Conservation (phyloP, 37 sponge, comb jelly and placozoan genomes). For the Axinella damicornis region DNA sequence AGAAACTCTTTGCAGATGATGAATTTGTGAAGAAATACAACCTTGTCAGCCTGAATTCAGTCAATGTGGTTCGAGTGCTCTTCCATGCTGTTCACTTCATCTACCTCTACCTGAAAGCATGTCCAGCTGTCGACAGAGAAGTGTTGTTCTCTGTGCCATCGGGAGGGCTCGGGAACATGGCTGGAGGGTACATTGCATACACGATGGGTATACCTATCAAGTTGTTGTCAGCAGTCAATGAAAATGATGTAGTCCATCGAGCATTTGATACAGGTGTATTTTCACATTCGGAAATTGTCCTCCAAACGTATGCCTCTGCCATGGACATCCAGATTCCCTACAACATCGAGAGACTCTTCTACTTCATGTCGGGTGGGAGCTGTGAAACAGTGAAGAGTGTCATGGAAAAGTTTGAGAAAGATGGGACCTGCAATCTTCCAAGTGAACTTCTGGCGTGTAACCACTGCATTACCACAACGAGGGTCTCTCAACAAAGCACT, state of each 20-base stretch:
- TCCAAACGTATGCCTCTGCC: conserved; percentile 56
- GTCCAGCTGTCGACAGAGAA: conserved; percentile 32
- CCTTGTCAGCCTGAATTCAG: conserved; percentile 59
- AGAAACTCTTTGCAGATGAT: conserved; percentile 38
- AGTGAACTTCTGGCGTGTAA: neutral
- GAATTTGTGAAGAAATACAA: conserved; percentile 48
- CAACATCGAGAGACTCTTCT: conserved; percentile 81
- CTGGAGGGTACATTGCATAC: conserved; percentile 46
- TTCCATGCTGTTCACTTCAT: conserved; percentile 61
- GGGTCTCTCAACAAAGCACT: conserved; percentile 22
- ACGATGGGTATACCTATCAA: conserved; percentile 68
- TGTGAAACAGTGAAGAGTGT: conserved; percentile 1
- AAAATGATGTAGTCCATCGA: conserved; percentile 64
- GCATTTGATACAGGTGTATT: conserved; percentile 16
- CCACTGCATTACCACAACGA: conserved; percentile 4
- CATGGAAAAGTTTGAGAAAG: conserved; percentile 39
- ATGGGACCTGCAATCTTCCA: neutral
- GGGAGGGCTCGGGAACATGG: conserved; percentile 65
- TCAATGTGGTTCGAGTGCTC: conserved; percentile 72
- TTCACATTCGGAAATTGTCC: neutral
- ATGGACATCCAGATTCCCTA: conserved; percentile 70
- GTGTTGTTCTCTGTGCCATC: conserved; percentile 69
- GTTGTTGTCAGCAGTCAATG: conserved; percentile 54
- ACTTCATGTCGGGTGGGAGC: conserved; percentile 34
- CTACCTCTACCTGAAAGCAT: conserved; percentile 63